Base-by-base conservation (phyloP, 2,797 vertebrate species). In the Melanotaenia pygmaea region DNA sequence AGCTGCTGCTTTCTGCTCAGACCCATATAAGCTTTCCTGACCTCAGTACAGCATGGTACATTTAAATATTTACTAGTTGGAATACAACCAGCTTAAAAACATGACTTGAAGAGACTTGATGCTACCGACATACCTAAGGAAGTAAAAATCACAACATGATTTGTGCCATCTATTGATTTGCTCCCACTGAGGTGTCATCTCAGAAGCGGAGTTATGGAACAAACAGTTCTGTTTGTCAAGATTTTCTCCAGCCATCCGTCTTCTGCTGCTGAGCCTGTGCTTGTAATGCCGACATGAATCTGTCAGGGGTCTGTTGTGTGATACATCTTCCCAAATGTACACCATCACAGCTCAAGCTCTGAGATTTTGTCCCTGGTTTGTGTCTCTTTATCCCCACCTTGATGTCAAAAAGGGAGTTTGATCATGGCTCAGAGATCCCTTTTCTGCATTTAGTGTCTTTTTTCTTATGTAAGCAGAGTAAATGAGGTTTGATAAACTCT, bases 261-360 rank as follows among this genome's bases (percentile, higher is more conserved):
- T 47, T 43, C 3, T 0, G 54, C 61, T 1, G 70, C 64, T n/a
- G 74, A 82, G 69, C 43, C 47, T 2, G 20, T 11, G 40, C 73
- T 69, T 32, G 60, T 76, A 77, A 84, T 50, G 45, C 77, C 82
- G 80, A 86, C 87, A 86, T 79, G 85, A 84, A 85, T 86, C 84
- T 83, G 85, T 88, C 80, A 72, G 51, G 35, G 0, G 16, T 47
- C 60, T 77, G 80, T 65, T 69, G 24, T 28, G 72, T 59, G 8
- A 78, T 81, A 56, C 18, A 76, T 77, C 72, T 64, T 59, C 70
- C 70, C 43, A 34, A 47, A 72, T 47, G 24, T 63, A 40, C 66
- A 59, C 51, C 30, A 58, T 51, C 43, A 54, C 37, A 56, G 54
- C 70, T 68, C n/a, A 26, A n/a, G 28, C 53, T 45, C 43, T 67